These are phyloP conservation scores for Hydractinia echinata DNA, from an alignment of 30 jellyfish, hydroid and myxozoan species.

Conservation along the genomic window DNA sequence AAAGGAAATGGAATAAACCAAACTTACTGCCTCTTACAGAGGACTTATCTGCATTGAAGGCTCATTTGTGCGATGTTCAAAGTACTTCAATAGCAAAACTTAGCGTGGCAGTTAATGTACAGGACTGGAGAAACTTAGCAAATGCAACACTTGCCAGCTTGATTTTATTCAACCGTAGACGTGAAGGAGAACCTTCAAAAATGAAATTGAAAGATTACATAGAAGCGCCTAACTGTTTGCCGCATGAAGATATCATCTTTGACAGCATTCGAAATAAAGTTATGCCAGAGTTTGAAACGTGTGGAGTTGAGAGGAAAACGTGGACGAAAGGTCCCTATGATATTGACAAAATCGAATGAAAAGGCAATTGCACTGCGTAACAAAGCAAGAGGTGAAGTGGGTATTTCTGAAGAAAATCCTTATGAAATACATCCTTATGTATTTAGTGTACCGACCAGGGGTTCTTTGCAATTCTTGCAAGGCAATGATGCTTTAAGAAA, in stretches of 20 bases:
- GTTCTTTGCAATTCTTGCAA: slow-evolving; percentile 30
- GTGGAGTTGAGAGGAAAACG: slow-evolving; percentile 33
- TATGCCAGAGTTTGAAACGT: slow-evolving; percentile 34
- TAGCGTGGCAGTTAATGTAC: no score
- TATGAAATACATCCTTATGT: slow-evolving; percentile 29
- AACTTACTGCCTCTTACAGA: no score
- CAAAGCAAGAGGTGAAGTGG: slow-evolving; percentile 26
- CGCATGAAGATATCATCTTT: slow-evolving; percentile 34
- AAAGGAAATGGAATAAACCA: no score
- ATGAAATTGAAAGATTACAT: no score
- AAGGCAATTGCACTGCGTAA: slow-evolving; percentile 7
- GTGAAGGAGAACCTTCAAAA: no score
- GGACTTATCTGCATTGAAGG: no score
- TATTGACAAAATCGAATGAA: slow-evolving; percentile 7
- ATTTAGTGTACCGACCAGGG: slow-evolving; percentile 51
- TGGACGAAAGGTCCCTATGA: slow-evolving; percentile 37
- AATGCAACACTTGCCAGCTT: no score
- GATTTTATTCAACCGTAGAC: no score
- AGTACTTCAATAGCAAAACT: no score
- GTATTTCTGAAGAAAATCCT: slow-evolving; percentile 31
- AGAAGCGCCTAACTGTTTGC: not conserved
- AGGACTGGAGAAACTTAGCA: no score
- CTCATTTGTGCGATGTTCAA: no score
- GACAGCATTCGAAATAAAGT: slow-evolving; percentile 38
- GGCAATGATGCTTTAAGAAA: slow-evolving; percentile 47